phyloP scores from a whole-genome alignment of 2,113 vertebrate genomes.

The Lethenteron reissneri region DNA sequence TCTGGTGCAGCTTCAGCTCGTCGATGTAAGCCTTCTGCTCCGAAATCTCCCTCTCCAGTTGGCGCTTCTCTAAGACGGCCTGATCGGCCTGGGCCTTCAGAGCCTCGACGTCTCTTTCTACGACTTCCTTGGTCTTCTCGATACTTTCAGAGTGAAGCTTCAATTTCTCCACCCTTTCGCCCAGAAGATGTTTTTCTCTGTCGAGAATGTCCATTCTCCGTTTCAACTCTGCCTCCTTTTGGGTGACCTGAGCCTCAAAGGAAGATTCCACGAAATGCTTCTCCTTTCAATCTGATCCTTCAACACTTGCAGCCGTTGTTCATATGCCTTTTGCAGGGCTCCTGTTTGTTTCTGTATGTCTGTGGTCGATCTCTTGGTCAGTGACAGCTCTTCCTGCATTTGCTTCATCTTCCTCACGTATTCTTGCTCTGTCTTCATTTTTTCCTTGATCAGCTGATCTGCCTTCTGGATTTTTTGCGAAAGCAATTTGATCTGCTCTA shows the following conservation, averaged over 20 bases:
- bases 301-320: conserved; percentile 41
- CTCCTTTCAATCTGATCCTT: conserved; percentile 81
- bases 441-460: not conserved
- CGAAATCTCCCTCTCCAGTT: not conserved
- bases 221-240: not conserved
- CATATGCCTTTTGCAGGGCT: not conserved
- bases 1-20: not conserved
- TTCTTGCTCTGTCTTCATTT: not conserved
- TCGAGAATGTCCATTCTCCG: not conserved
- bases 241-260: not conserved
- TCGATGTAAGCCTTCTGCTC: not conserved
- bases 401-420: not conserved
- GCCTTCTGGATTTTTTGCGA: not conserved
- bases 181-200: not conserved
- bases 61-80: not conserved
- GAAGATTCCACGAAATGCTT: too few species aligned
- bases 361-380: not conserved
- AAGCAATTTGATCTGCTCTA: not conserved
- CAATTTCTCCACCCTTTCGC: not conserved
- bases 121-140: not conserved
- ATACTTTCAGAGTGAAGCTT: not conserved
- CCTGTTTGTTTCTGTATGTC: too few species aligned
- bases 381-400: not conserved
- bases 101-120: not conserved
- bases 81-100: not conserved